phyloP scores from a whole-genome alignment of 30 jellyfish, hydroid and myxozoan species.

The Turritopsis rubra region DNA sequence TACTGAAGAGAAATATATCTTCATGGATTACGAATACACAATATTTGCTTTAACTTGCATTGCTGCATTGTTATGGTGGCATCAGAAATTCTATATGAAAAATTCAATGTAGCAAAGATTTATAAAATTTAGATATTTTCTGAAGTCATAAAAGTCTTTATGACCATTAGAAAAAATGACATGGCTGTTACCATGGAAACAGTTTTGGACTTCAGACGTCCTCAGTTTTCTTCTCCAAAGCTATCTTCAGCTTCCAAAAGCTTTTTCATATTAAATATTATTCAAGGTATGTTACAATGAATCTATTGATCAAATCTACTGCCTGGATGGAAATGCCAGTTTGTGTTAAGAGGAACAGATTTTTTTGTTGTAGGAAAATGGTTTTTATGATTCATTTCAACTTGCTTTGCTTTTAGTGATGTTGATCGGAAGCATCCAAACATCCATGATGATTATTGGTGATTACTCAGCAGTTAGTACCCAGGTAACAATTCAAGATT shows the following conservation, averaged over 20 bases:
- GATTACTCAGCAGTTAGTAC: background rate
- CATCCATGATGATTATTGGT: slow-evolving; percentile 22
- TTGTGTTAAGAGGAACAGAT: too few species aligned
- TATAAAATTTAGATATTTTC: background rate
- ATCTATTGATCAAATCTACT: too few species aligned
- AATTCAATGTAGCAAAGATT: background rate
- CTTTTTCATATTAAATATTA: background rate
- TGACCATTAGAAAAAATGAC: background rate
- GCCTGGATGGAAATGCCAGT: too few species aligned
- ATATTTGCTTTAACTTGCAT: background rate
- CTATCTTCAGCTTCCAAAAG: background rate
- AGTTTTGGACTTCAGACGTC: background rate
- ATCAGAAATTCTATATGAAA: too few species aligned
- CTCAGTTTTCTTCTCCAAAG: background rate
- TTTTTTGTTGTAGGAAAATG: too few species aligned
- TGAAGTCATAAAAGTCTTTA: background rate
- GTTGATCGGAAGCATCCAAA: slow-evolving; percentile 17
- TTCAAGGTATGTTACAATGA: background rate
- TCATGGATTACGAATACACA: too few species aligned
- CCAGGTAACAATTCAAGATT: slow-evolving; percentile 9
- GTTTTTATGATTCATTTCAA: too few species aligned
- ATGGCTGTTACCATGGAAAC: background rate
- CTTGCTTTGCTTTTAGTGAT: slow-evolving; percentile 19
- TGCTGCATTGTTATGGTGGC: background rate
- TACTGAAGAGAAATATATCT: too few species aligned